Base-by-base conservation (phyloP, 1,140 invertebrate genomes). In the Nautilus pompilius region DNA sequence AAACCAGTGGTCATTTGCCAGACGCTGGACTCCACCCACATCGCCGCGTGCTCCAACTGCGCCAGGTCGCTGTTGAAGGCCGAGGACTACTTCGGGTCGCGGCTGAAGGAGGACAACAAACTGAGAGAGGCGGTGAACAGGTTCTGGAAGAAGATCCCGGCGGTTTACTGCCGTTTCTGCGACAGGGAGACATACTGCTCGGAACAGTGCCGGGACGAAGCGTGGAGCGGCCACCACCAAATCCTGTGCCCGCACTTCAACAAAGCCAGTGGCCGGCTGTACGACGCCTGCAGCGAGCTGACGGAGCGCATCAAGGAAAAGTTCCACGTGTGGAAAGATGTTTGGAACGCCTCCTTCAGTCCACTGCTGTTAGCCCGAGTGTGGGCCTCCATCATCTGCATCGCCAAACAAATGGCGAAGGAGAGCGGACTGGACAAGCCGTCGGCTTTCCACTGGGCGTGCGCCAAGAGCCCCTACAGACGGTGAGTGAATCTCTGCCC, bases 281-380 rank as follows among this genome's bases (percentile, higher is more conserved):
- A 75, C 36, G 60, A 72, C 28, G 56, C 75, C 30, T 73, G 70
- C 54, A 49, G 63, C 10, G 53, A 71, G 10, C 71, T 64, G 58
- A 41, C 60, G 15, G 54, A 62, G 8, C 48, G 71, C 0, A 51
- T 34, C 1, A 8, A 34, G 0, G 33, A 29, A 17, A 60, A 70
- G 46, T 49, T 34, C 2, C 55, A 55, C 6, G 59, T 57, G 5
- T 74, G 67, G 62, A 65, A 68, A 28, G 69, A 67, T 0, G 66
- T 71, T 30, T 77, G 75, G 75, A 72, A 72, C 41, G 73, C 70
- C 6, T 67, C 72, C 17, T 77, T 68, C 58, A 71, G 69, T 70
- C 75, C 75, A 10, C 30, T 69, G 13, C 61, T 74, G 10, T 10
- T 77, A 24, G 73, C 73, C 5, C 65, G 66, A 29, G 64, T 77